Base-by-base conservation (phyloP, 2,113 vertebrate genomes). In the Sinosuthora webbiana region DNA sequence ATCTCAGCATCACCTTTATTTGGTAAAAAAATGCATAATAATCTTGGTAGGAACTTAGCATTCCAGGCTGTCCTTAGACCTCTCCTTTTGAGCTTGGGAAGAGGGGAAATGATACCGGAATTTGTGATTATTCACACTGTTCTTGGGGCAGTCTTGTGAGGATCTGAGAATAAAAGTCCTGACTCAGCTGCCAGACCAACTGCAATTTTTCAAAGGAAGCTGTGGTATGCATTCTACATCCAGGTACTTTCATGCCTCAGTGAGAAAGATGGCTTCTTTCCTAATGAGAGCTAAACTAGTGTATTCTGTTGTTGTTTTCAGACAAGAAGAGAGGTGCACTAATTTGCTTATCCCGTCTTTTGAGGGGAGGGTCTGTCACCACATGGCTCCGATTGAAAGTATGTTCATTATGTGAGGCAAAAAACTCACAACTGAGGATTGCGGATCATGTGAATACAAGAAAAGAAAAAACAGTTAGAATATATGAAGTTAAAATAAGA, bases 401-500 rank as follows among this genome's bases (percentile, higher is more conserved):
- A 63, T 79, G 95, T 83, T 69, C 45, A 82, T 69, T 56, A 23
- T 23, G 28, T 33, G 44, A 76, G 44, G 57, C 53, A 82, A 62
- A 89, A 78, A 57, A 1, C 13, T 87, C 37, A 65, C 28, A 70
- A 15, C 18, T 35, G 70, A 87, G 60, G 57, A 69, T 6, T 85
- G 39, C 64, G 78, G 53, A 63, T 88, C 75, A 65, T 53, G 44
- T 1, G 13, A 95, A 86, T 17, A 28, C 15, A 73, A 50, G 23
- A 77, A 60, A 89, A 95, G 63, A 65, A 84, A 68, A 79, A 91
- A 7, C 67, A 80, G 50, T 49, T 91, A 45, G 55, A 90, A 90
- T 83, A 79, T 23, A 85, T 59, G 50, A 94, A 59, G 92, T 70
- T 89, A 86, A 95, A 96, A 95, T 95, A 92, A 94, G 67, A 91